Conservation (phyloP, 2,888 invertebrate genomes). For the Tubulanus polymorphus region DNA sequence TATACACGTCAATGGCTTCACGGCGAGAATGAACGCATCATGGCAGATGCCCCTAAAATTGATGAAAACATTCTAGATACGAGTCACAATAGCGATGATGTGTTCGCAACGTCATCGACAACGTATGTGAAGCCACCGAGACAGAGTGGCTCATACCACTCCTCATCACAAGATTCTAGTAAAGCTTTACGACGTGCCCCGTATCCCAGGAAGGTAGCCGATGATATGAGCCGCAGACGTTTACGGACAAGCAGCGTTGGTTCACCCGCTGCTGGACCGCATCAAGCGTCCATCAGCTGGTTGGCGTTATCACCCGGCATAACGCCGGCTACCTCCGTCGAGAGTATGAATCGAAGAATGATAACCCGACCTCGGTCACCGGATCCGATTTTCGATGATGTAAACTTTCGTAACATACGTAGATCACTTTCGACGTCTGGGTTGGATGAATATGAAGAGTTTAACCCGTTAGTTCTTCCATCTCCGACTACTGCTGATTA, state of each 20-base stretch:
- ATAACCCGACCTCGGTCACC: not conserved
- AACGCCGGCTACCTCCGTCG: not conserved
- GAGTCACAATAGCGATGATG: not conserved
- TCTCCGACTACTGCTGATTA: constrained; percentile 1
- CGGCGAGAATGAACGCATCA: not conserved
- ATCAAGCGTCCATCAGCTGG: not conserved
- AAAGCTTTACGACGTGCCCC: not conserved
- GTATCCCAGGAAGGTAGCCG: not conserved
- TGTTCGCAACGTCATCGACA: not conserved
- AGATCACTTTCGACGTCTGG: not conserved
- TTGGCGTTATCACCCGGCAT: not conserved
- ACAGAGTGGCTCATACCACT: not conserved
- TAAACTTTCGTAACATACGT: not conserved
- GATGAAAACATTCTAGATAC: not conserved
- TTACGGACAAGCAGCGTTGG: not conserved
- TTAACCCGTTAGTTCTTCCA: not conserved
- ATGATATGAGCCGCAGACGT: not conserved
- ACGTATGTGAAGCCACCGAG: not conserved
- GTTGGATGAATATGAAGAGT: not conserved
- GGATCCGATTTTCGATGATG: not conserved
- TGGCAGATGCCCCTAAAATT: not conserved
- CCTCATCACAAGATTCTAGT: not conserved
- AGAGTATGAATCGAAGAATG: not conserved
- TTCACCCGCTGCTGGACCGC: not conserved
- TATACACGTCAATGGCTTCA: not conserved